phyloP scores from a whole-genome alignment of 1,140 invertebrate species.

The Conus betulinus region DNA sequence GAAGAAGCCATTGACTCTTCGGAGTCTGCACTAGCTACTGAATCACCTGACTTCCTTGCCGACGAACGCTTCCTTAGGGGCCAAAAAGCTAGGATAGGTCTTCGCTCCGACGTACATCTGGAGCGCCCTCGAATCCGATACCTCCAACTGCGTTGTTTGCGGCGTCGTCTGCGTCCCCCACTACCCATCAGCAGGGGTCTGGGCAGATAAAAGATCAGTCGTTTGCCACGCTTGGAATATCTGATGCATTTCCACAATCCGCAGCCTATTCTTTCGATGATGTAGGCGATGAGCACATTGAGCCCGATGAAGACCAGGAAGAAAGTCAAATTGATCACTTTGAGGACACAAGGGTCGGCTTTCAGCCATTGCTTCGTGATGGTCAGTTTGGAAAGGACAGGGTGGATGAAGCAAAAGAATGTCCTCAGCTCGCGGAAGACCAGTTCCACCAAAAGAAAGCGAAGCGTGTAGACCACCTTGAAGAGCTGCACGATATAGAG shows the following conservation, averaged over 20 bases:
- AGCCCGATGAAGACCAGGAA: not conserved
- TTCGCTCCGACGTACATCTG: not conserved
- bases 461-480: conserved; percentile 18
- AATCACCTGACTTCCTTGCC: too few species aligned
- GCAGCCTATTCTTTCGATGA: not conserved
- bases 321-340: conserved; percentile 4
- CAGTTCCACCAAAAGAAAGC: conserved; percentile 4
- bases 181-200: not conserved
- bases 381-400: not conserved
- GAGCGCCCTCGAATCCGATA: not conserved
- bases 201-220: not conserved
- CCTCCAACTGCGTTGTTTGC: not conserved
- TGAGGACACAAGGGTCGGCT: not conserved
- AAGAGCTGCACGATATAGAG: not conserved
- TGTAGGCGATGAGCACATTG: not conserved
- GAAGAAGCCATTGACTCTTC: too few species aligned
- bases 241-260: not conserved
- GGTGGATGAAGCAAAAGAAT: conserved; percentile 20
- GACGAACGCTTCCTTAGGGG: not conserved
- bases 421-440: conserved; percentile 16
- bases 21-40: too few species aligned
- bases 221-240: not conserved
- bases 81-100: not conserved
- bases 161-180: not conserved
- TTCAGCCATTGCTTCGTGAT: not conserved